Evolutionary conservation across 2,113 vertebrate species (phyloP).

Genomic region (Pedionomus torquatus): DNA sequence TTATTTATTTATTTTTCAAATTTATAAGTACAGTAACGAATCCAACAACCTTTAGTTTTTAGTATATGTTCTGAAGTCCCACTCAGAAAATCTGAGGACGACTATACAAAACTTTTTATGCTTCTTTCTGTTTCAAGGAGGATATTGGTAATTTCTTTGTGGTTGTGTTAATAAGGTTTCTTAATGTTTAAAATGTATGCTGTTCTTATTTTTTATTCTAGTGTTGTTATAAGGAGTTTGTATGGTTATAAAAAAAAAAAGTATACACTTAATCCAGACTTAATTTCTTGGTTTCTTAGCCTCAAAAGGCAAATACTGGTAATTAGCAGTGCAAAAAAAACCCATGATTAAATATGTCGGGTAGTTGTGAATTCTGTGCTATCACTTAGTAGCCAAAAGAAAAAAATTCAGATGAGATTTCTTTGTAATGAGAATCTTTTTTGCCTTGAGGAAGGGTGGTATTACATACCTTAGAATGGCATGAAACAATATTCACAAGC

Average conservation of each 20-base stretch:
- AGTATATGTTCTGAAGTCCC: not conserved
- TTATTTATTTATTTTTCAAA: not conserved
- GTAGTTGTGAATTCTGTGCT: not conserved
- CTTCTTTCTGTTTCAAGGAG: not conserved
- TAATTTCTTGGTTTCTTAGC: not conserved
- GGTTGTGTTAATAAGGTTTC: not conserved
- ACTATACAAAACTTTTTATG: not conserved
- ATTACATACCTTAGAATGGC: not conserved
- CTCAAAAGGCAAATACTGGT: not conserved
- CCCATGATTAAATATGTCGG: not conserved
- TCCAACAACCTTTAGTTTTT: not conserved
- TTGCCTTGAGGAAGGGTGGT: not conserved
- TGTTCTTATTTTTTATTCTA: not conserved
- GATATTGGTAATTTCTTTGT: not conserved
- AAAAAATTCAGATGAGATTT: not conserved
- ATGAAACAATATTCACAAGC: not conserved
- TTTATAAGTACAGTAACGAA: not conserved
- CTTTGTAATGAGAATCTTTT: not conserved
- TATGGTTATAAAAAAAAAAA: not conserved
- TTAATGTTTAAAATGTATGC: not conserved
- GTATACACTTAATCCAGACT: not conserved
- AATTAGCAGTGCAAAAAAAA: fast-evolving
- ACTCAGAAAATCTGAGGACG: not conserved
- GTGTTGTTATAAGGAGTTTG: not conserved
- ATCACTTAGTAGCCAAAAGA: not conserved